phyloP scores from a whole-genome alignment of 2,113 vertebrate genomes.

The Capreolus pygargus region DNA sequence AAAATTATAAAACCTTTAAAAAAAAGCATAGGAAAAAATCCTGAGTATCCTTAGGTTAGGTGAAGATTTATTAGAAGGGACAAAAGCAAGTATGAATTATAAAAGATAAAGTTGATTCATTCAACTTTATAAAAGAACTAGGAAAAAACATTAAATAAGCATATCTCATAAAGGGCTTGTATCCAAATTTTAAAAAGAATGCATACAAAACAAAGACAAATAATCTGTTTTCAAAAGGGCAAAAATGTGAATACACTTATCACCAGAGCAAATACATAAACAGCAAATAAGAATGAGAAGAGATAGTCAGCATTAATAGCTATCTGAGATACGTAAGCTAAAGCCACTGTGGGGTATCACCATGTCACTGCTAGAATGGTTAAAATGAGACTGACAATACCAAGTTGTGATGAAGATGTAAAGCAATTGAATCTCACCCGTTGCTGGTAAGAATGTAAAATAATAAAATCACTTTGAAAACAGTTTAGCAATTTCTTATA shows the following conservation, averaged over 20 bases:
- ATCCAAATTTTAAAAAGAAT: constrained; percentile 6
- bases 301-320: background rate
- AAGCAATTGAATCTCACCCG: background rate
- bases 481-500: background rate
- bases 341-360: background rate
- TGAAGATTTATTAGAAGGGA: background rate
- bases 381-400: background rate
- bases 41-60: background rate
- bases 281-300: background rate
- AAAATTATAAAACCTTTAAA: background rate
- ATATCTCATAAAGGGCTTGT: background rate
- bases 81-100: background rate
- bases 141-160: background rate
- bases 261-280: background rate
- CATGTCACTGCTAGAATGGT: background rate
- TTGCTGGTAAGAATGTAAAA: background rate
- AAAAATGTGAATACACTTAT: background rate
- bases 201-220: background rate
- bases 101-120: background rate
- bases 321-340: background rate
- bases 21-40: background rate
- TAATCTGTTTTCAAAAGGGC: background rate
- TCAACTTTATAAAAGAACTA: background rate
- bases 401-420: background rate
- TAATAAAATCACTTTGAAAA: background rate